Evolutionary conservation across 1,140 invertebrate species (phyloP), one percentile per base, ranked within the genome.

Genomic region (Lanistes nyassanus): DNA sequence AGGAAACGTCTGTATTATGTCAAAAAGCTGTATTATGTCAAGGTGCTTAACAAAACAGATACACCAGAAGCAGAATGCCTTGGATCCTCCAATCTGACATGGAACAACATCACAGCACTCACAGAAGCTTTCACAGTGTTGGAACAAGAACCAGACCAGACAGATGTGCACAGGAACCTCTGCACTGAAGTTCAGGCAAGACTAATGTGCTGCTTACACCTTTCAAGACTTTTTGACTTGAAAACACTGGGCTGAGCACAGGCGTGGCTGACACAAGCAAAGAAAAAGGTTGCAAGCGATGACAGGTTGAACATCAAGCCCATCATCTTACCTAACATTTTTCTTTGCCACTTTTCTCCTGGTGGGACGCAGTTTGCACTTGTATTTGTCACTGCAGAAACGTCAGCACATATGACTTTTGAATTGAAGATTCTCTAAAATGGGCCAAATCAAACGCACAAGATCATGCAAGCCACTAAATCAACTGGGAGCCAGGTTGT

Each of bases 261-360:
- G 39, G 39, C 7, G 37, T 34, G 29, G 26, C 26, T 26, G 39
- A 62, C 39, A 66, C 47, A 34, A 47, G 36, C 31, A 66, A 31
- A 72, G 26, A 58, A 62, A 74, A 53, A 66, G 19, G 55, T 56
- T 53, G 36, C 39, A 53, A 51, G 58, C 42, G 66, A 56, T 39
- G 29, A 23, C 16, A 36, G 9, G 21, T 42, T 55, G 71, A 56
- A 34, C 34, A n/a, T 51, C 31, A 42, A 31, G 19, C 56, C 67
- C 55, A 68, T 13, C 29, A 68, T 77, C 80, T 82, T 79, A 82
- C 81, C 81, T 82, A 82, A 82, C 80, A 69, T 71, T 75, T 71
- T 80, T 80, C 65, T 71, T 82, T 74, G 77, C 68, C 31, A 75
- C 78, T 71, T 80, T 80, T 55, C 76, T 69, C 68, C 77, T 76